Conservation (phyloP, 2,797 vertebrate species). For the Serranus cabrilla region DNA sequence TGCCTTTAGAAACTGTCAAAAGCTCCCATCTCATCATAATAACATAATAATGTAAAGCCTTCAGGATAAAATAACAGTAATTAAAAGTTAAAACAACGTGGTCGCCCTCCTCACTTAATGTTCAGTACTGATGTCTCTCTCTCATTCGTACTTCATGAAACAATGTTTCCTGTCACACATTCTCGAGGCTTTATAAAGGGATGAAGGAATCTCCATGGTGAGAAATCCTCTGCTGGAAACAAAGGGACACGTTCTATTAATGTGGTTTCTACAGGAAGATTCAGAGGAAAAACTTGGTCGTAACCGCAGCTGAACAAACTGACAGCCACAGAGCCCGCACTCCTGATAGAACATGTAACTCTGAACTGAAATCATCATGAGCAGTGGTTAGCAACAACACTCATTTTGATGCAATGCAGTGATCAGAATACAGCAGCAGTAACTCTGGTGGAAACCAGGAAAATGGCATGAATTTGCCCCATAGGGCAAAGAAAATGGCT, state of each 20-base stretch:
- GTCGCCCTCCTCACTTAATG: background rate
- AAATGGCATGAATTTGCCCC: too few relatives aligned
- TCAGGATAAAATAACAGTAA: background rate
- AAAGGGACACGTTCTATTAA: constrained; percentile 4
- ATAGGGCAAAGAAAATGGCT: too few relatives aligned
- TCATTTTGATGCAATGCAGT: too few relatives aligned
- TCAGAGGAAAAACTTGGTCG: background rate
- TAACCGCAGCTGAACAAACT: background rate
- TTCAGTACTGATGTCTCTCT: background rate
- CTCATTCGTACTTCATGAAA: constrained; percentile 15
- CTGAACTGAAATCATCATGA: constrained; percentile 16
- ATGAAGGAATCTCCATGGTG: constrained; percentile 27
- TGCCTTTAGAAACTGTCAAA: background rate
- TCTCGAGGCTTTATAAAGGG: constrained; percentile 24
- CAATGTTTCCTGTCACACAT: background rate
- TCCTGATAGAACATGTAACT: constrained; percentile 6
- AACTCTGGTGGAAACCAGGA: too few relatives aligned
- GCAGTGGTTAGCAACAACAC: constrained; percentile 3
- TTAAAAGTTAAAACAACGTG: background rate
- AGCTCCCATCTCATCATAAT: background rate
- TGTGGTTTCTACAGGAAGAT: constrained; percentile 11
- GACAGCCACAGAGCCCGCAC: constrained; percentile 5
- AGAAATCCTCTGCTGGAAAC: constrained; percentile 36
- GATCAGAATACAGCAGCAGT: too few relatives aligned
- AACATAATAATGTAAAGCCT: background rate